A percentile compares a stretch with the other conserved stretches of the same genome.
Evolutionary conservation across 2,113 vertebrate species (phyloP).

Genomic region (Gasterosteus aculeatus): DNA sequence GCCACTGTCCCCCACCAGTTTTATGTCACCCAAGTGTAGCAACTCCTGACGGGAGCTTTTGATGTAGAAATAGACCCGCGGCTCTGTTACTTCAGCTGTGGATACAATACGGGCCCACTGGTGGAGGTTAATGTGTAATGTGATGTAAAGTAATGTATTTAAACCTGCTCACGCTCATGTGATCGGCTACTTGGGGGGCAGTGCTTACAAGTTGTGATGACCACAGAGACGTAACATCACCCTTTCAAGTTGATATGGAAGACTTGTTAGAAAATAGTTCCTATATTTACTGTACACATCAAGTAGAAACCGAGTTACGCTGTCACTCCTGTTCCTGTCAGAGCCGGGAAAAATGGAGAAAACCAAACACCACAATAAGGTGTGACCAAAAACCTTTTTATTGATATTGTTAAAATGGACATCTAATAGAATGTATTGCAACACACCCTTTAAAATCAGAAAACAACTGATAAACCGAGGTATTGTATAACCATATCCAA

Average conservation of each 20-base stretch:
- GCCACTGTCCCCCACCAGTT: conserved; percentile 11
- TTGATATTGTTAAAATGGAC: background rate
- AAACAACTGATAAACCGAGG: background rate
- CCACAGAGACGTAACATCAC: background rate
- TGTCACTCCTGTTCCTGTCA: background rate
- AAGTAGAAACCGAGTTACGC: background rate
- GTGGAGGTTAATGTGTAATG: background rate
- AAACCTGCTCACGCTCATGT: background rate
- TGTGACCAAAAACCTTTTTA: background rate
- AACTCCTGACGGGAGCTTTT: conserved; percentile 26
- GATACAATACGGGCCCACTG: background rate
- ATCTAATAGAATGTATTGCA: background rate
- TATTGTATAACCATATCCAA: background rate
- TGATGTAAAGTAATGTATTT: background rate
- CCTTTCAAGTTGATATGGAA: background rate
- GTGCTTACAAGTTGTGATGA: background rate
- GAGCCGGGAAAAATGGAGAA: background rate
- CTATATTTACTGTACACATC: background rate
- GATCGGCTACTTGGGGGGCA: background rate
- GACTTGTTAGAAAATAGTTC: background rate
- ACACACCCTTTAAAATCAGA: background rate
- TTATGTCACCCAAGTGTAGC: conserved; percentile 16
- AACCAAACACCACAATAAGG: background rate
- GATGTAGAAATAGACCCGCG: conserved; percentile 16
- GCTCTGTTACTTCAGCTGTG: conserved; percentile 25